Evolutionary conservation across 2,888 invertebrate species (phyloP).

Genomic region (Lottia scabra): DNA sequence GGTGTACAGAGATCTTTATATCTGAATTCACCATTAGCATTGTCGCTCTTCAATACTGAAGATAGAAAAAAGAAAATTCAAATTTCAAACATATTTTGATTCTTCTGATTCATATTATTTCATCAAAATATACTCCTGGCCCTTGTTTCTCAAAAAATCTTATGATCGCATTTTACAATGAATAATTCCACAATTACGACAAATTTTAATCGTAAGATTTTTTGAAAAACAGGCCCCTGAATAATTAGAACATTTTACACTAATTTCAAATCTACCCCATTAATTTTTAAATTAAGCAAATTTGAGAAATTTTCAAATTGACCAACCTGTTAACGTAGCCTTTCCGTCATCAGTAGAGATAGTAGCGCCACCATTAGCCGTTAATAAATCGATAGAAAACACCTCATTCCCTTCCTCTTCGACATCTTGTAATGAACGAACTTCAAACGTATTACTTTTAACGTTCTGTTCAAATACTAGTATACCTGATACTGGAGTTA

Average conservation of each 20-base stretch:
- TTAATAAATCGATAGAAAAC: conserved; percentile 57
- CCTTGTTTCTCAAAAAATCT: too few relatives aligned
- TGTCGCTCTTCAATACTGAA: conserved; percentile 67
- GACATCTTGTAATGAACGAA: conserved; percentile 56
- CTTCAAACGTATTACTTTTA: conserved; percentile 34
- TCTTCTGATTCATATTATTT: too few relatives aligned
- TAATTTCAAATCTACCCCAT: too few relatives aligned
- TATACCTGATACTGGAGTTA: conserved; percentile 61
- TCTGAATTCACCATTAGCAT: conserved; percentile 67
- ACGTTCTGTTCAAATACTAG: conserved; percentile 46
- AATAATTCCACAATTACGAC: too few relatives aligned
- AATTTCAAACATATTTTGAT: too few relatives aligned
- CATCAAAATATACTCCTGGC: too few relatives aligned
- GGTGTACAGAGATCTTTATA: conserved; percentile 55
- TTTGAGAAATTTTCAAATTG: not conserved
- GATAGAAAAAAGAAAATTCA: too few relatives aligned
- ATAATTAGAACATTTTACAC: too few relatives aligned
- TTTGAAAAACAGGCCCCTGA: too few relatives aligned
- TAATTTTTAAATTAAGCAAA: not conserved
- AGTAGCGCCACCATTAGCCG: conserved; percentile 58
- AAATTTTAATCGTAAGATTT: too few relatives aligned
- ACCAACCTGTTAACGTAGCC: conserved; percentile 60
- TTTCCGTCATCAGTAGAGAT: conserved; percentile 47
- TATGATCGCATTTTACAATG: too few relatives aligned
- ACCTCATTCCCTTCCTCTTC: conserved; percentile 63